A percentile compares a stretch with the other conserved stretches of the same genome.
Conservation (phyloP, 2,797 vertebrate species). For the Chloroceryle inda region DNA sequence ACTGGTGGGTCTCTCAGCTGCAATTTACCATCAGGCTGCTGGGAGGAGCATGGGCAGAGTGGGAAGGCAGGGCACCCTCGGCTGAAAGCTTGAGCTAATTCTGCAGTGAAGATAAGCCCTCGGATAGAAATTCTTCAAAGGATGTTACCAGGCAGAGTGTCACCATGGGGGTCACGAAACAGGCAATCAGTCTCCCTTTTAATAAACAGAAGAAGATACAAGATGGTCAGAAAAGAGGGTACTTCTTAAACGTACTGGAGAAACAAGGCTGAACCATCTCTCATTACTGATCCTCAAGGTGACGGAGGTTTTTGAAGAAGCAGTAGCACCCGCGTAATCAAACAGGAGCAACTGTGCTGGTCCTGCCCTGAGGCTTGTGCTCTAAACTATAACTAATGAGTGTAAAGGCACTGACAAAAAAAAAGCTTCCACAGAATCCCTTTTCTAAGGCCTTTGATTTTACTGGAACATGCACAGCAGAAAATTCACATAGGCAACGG, state of each 20-base stretch:
- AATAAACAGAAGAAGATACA: not conserved
- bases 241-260: not conserved
- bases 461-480: slow-evolving; percentile 30
- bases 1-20: not conserved
- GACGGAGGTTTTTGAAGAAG: not conserved
- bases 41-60: not conserved
- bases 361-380: slow-evolving; percentile 12
- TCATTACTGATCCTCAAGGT: not conserved
- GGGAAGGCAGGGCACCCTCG: not conserved
- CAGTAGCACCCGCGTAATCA: not conserved
- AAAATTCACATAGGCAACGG: not conserved
- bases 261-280: not conserved
- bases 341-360: not conserved
- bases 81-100: not conserved
- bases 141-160: not conserved
- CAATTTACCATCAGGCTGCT: not conserved
- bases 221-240: not conserved
- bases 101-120: not conserved
- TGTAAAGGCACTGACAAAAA: slow-evolving; percentile 8
- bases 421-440: slow-evolving; percentile 3
- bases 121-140: not conserved
- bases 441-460: slow-evolving; percentile 52
- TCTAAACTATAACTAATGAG: slow-evolving; percentile 25
- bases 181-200: not conserved
- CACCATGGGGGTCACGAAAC: fast-evolving